Percentiles rank a stretch among this genome's conserved stretches.
Evolutionary conservation across 2,888 invertebrate species (phyloP).

Genomic region (Sinopyrophorus schimmeli): DNA sequence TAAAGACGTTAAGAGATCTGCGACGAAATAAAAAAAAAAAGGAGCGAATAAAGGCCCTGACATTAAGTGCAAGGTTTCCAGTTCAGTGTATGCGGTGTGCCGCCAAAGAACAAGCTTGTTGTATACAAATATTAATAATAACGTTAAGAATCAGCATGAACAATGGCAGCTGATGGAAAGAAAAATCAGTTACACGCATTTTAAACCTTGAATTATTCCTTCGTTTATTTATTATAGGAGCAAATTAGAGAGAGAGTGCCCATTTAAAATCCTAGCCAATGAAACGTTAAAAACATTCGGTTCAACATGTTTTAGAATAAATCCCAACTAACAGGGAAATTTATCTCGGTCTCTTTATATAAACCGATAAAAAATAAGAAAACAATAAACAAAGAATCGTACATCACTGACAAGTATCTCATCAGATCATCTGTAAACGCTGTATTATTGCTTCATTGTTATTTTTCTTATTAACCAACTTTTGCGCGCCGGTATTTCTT

Average conservation of each 20-base stretch:
- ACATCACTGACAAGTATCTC: conserved; percentile 16
- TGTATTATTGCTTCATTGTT: conserved; percentile 2
- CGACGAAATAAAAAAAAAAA: conserved; percentile 5
- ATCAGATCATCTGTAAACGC: conserved; percentile 7
- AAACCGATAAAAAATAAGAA: conserved; percentile 16
- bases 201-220: conserved; percentile 32
- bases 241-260: conserved; percentile 8
- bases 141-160: conserved; percentile 32
- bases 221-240: conserved; percentile 32
- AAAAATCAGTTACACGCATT: conserved; percentile 31
- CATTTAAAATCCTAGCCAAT: no score
- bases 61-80: conserved; percentile 29
- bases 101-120: conserved; percentile 27
- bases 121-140: conserved; percentile 31
- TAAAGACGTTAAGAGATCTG: no score
- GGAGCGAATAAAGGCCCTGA: conserved; percentile 25
- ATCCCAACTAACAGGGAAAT: not conserved
- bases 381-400: conserved; percentile 23
- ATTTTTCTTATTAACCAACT: conserved; percentile 4
- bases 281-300: no score
- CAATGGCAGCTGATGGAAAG: conserved; percentile 33
- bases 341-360: not conserved
- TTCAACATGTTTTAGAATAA: no score
- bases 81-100: conserved; percentile 23
- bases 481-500: no score